Conservation (phyloP, 2,888 invertebrate genomes). For the Oscheius sp. region DNA sequence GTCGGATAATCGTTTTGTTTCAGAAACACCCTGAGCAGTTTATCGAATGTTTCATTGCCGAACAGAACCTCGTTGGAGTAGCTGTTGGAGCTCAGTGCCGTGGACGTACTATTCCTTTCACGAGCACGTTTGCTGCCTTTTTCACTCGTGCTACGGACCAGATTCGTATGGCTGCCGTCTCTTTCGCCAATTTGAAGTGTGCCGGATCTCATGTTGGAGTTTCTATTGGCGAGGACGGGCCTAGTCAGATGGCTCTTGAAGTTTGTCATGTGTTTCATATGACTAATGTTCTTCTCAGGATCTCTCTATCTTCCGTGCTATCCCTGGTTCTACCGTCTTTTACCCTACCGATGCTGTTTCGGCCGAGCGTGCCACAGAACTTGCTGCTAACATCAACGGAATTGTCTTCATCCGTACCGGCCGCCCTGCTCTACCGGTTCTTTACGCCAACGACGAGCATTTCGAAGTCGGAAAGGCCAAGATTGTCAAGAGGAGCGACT, state of each 20-base stretch:
- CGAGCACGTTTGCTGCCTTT: slow-evolving; percentile 97
- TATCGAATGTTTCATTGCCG: slow-evolving; percentile 98
- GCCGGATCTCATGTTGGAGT: slow-evolving; percentile 93
- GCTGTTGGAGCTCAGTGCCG: slow-evolving; percentile 94
- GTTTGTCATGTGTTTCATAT: slow-evolving; percentile 76
- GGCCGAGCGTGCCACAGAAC: slow-evolving; percentile 90
- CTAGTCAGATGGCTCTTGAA: slow-evolving; percentile 99
- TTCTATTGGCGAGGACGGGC: slow-evolving; percentile 83
- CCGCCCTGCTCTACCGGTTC: slow-evolving; percentile 86
- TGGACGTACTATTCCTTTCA: slow-evolving; percentile 91
- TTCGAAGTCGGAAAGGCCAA: slow-evolving; percentile 82
- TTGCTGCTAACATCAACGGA: slow-evolving; percentile 80
- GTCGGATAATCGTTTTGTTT: background rate
- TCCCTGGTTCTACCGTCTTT: slow-evolving; percentile 83
- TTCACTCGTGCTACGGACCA: slow-evolving; percentile 96
- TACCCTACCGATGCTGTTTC: slow-evolving; percentile 89
- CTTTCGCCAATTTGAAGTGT: slow-evolving; percentile 95
- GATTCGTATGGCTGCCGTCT: slow-evolving; percentile 99
- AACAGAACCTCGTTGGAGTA: slow-evolving; percentile 84
- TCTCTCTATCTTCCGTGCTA: slow-evolving; percentile 90
- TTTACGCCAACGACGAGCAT: slow-evolving; percentile 86
- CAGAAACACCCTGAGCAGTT: slow-evolving; percentile 80
- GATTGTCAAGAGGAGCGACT: slow-evolving; percentile 82
- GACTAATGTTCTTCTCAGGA: slow-evolving; percentile 77
- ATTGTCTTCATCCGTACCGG: slow-evolving; percentile 96